phyloP scores from a whole-genome alignment of 2,797 vertebrate species.

The Urophycis tenuis region DNA sequence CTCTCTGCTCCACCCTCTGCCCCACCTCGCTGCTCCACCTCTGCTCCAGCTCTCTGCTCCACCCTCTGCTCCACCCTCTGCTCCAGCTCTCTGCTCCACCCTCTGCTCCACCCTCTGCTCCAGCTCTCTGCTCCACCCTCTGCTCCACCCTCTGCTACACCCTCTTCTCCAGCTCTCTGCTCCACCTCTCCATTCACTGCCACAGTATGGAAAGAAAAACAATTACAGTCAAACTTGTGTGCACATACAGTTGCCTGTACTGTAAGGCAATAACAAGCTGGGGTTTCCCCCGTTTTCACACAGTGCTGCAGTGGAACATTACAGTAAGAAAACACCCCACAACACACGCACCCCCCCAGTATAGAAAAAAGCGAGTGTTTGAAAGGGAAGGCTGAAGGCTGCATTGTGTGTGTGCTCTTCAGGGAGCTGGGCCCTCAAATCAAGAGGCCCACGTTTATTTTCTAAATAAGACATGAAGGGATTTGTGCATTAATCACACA shows the following conservation, averaged over 20 bases:
- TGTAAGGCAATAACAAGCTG: constrained; percentile 60
- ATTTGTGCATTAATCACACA: constrained; percentile 58
- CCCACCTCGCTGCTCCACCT: too few relatives aligned
- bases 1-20: not conserved
- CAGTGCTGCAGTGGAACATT: constrained; percentile 58
- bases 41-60: not conserved
- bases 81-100: not conserved
- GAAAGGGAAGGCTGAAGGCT: constrained; percentile 56
- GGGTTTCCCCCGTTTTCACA: constrained; percentile 64
- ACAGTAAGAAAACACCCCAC: constrained; percentile 22
- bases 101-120: constrained; percentile 28
- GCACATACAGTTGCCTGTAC: constrained; percentile 51
- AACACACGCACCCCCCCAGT: constrained; percentile 47
- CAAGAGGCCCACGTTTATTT: constrained; percentile 52
- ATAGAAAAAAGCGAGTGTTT: constrained; percentile 22
- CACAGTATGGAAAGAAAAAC: constrained; percentile 36
- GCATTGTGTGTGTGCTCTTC: constrained; percentile 62
- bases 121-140: not conserved
- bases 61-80: too few relatives aligned
- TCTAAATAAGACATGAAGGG: constrained; percentile 63
- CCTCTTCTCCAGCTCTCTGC: not conserved
- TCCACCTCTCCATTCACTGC: constrained; percentile 39
- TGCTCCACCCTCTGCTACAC: not conserved
- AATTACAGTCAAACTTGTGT: constrained; percentile 40
- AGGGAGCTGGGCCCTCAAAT: constrained; percentile 57